These are phyloP conservation scores for Polydrusus tereticollis DNA, from an alignment of 2,888 invertebrate species.

Conservation along the genomic window DNA sequence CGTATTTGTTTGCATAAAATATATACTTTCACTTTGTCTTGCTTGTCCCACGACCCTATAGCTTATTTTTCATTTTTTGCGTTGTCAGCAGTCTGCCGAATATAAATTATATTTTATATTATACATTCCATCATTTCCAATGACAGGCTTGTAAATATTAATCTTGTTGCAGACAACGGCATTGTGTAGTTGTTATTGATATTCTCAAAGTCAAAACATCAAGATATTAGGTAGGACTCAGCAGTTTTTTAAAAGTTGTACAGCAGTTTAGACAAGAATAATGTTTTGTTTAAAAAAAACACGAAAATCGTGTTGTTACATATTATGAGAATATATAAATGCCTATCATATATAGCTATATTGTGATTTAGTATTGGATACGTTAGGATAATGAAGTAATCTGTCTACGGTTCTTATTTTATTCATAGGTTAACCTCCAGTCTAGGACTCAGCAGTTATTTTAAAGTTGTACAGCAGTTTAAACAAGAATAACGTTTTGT, in stretches of 20 bases:
- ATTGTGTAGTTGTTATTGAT: constrained; percentile 15
- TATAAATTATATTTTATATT: constrained; percentile 21
- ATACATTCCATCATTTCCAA: constrained; percentile 2
- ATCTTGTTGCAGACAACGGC: constrained; percentile 11
- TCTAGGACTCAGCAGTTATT: not conserved
- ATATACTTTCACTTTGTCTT: not conserved
- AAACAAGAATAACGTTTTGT: too few species aligned
- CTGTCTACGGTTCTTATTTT: not conserved
- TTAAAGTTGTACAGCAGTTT: constrained; percentile 1
- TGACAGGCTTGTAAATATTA: constrained; percentile 16
- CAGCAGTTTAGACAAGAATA: too few species aligned
- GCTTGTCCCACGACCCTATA: not conserved
- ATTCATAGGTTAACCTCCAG: not conserved
- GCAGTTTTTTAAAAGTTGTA: not conserved
- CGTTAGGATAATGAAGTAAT: too few species aligned
- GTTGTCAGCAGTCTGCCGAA: constrained; percentile 12
- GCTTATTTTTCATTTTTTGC: constrained; percentile 6
- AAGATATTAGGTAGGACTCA: not conserved
- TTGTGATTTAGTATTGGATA: too few species aligned
- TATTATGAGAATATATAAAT: too few species aligned
- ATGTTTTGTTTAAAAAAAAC: too few species aligned
- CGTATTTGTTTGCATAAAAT: not conserved
- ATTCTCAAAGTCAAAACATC: constrained; percentile 3
- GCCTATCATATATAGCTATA: too few species aligned
- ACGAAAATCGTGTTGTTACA: too few species aligned